Evolutionary conservation across 2,888 invertebrate species (phyloP), one percentile per base, ranked within the genome.

Genomic region (Drosophila incognita): DNA sequence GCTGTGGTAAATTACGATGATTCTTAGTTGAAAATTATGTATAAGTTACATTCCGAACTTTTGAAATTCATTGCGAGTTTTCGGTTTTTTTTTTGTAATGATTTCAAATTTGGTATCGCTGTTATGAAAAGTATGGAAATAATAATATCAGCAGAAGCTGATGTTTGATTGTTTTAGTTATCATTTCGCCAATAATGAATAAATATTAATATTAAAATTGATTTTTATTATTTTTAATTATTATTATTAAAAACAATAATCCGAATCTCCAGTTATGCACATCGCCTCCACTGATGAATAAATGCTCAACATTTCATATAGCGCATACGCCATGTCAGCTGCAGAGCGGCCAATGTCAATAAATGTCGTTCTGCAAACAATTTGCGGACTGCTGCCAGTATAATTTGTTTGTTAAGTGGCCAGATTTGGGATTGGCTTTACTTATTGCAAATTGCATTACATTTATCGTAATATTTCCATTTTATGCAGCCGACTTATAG

Each of bases 291-390:
- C 10, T 59, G 13, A n/a, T 65, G 56, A 65, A 73, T 61, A 61
- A 33, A 60, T 40, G 61, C 64, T 27, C 11, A 57, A 21, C 36
- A 62, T 24, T 4, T 33, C 21, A 29, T 5, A 62, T 69, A 54
- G 54, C 57, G 42, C 48, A 71, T 65, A 63, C 59, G 76, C 46
- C 31, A n/a, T 21, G 61, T 40, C 7, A 24, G 29, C 53, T 57
- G 15, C 54, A 38, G n/a, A 13, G 10, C 29, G 27, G 4, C 27
- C 42, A 46, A 42, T 7, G 48, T 36, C n/a, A 66, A 27, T 49
- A 61, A 38, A 35, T 48, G n/a, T 69, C 27, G 13, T 5, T 10
- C 18, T 15, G n/a, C 13, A 51, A 53, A 18, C 49, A 56, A 46
- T 51, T 69, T 59, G 33, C 2, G 54, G 27, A 38, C n/a, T 49